Percentiles rank a stretch among this genome's conserved stretches.
Conservation (phyloP, 1,140 invertebrate genomes). For the Melipona quadrifasciata region DNA sequence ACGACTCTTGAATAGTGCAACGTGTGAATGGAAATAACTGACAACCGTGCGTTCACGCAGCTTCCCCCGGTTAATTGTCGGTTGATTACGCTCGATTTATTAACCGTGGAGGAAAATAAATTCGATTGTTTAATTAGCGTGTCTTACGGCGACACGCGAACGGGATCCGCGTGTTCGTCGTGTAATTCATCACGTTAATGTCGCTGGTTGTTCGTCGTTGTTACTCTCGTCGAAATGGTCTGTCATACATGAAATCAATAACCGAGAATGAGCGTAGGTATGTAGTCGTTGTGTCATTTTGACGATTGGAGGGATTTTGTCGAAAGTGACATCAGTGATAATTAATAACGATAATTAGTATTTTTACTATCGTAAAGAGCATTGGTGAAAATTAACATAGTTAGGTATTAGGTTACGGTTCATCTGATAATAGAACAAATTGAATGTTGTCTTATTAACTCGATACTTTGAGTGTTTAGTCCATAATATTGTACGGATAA, state of each 20-base stretch:
- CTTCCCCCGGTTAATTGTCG: conserved; percentile 29
- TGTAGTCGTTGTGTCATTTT: too few species aligned
- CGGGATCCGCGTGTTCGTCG: not conserved
- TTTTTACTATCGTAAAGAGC: too few species aligned
- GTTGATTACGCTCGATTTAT: conserved; percentile 34
- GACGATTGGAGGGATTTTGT: too few species aligned
- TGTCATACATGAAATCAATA: not conserved
- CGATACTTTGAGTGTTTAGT: too few species aligned
- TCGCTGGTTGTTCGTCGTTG: not conserved
- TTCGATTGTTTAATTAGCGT: conserved; percentile 15
- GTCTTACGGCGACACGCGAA: conserved; percentile 3
- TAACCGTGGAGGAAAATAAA: conserved; percentile 18
- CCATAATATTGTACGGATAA: too few species aligned
- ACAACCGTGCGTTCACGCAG: not conserved
- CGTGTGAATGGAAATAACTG: conserved; percentile 50
- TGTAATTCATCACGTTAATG: not conserved
- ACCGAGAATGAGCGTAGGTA: not conserved
- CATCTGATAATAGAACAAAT: too few species aligned
- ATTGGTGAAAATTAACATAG: too few species aligned
- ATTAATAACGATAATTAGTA: too few species aligned
- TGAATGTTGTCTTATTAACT: too few species aligned
- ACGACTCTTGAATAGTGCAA: conserved; percentile 47
- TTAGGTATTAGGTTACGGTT: too few species aligned
- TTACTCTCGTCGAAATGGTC: not conserved
- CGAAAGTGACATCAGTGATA: too few species aligned